Base-by-base conservation (phyloP, 2,888 invertebrate species). In the Troides aeacus region DNA sequence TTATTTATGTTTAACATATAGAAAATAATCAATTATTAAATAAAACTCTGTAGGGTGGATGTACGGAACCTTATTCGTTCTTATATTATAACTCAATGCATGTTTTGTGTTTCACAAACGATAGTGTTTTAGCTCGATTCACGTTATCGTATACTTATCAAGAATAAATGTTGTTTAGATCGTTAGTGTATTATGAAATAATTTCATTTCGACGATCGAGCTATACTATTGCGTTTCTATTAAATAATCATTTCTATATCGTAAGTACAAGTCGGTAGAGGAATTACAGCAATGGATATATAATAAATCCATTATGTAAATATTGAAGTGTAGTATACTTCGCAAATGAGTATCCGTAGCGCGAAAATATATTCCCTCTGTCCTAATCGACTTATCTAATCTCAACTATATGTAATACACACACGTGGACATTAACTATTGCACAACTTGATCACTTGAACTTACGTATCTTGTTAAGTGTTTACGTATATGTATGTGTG, bases 381-480 rank as follows among this genome's bases (percentile, higher is more conserved):
- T 83, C 82, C 77, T 75, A 81, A 76, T 80, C 79, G 77, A 73
- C 74, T 78, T 62, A 78, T 30, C 5, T 30, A 30, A 30, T 30
- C 79, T 81, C 84, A 85, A 82, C 73, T 78, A 76, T 79, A 79
- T 77, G 82, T 15, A 4, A 46, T 46, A 15, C 46, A 46, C 17
- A 46, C 46, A 46, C 46, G 15, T 46, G 2, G 10, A 30, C 8
- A 39, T 39, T 15, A 10, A 42, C 42, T 46, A 15, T 46, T 83
- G 85, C 85, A 88, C 86, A 70, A 73, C 76, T 82, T 79, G 81
- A 83, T 71, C 46, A 2, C 30, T 30, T 30, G 3, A 21, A 69
- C 56, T 24, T 64, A 50, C 23, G 15, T 18, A 30, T 30, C 30
- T 24, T 12, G 15, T 15, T 15, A 46, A 46, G 15, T 46, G 15